Conservation (phyloP, 2,113 vertebrate species). For the Pitta sordida region DNA sequence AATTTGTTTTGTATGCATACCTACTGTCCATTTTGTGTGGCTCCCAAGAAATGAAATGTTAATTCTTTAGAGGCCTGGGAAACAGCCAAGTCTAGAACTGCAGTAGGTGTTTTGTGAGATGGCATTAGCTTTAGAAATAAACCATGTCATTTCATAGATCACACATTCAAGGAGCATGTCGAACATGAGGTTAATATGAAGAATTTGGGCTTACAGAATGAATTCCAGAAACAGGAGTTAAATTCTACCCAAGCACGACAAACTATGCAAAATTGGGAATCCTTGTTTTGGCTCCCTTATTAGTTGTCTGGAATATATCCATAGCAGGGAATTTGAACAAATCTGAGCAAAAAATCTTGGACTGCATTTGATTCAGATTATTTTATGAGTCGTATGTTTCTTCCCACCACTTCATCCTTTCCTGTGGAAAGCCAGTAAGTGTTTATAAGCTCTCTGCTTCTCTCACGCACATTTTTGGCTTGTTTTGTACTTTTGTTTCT, state of each 20-base stretch:
- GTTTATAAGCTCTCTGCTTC: neutral
- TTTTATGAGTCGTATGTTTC: neutral
- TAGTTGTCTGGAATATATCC: neutral
- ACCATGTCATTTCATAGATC: neutral
- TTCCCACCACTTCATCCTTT: neutral
- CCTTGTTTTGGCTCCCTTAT: neutral
- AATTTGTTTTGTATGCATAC: neutral
- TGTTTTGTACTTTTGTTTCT: neutral
- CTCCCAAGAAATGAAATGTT: neutral
- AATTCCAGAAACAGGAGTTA: neutral
- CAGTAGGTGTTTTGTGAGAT: neutral
- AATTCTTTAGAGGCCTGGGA: neutral
- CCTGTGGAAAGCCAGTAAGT: neutral
- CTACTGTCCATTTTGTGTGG: neutral
- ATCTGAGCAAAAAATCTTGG: neutral
- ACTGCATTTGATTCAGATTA: neutral
- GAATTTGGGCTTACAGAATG: neutral
- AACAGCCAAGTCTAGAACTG: neutral
- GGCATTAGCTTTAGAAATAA: neutral
- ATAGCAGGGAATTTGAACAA: neutral
- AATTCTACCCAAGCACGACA: neutral
- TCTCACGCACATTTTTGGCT: neutral
- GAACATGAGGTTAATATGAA: neutral
- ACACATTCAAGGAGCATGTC: neutral
- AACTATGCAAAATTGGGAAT: neutral